These are phyloP conservation scores for Parazoanthus swiftii DNA, from an alignment of 92 coral and sea anemone species.

Conservation along the genomic window DNA sequence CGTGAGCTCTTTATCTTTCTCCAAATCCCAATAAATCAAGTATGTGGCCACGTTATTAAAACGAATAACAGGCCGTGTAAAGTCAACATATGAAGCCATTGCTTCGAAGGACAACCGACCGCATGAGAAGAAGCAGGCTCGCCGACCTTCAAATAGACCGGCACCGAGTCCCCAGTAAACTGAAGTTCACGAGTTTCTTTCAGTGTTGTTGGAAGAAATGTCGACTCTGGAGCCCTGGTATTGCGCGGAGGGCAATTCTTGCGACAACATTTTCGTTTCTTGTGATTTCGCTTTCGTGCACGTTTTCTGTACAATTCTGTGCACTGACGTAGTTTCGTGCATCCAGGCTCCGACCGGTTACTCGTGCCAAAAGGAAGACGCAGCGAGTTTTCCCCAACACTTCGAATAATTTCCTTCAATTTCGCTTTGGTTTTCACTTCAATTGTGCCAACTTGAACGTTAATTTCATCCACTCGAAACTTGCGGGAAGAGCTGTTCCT, in stretches of 20 bases:
- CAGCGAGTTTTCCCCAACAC: slow-evolving; percentile 58
- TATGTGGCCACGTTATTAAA: slow-evolving; percentile 58
- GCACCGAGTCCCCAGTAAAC: neutral
- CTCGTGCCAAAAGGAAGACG: slow-evolving; percentile 61
- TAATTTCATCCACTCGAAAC: slow-evolving; percentile 63
- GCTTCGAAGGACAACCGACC: slow-evolving; percentile 16
- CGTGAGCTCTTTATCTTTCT: slow-evolving; percentile 39
- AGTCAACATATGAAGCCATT: slow-evolving; percentile 64
- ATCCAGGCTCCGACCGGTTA: slow-evolving; percentile 53
- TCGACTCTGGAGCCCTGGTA: slow-evolving; percentile 31
- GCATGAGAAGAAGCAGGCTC: slow-evolving; percentile 23
- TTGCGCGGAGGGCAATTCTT: slow-evolving; percentile 26
- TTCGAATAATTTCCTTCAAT: slow-evolving; percentile 61
- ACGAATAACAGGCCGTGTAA: slow-evolving; percentile 54
- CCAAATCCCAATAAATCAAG: slow-evolving; percentile 51
- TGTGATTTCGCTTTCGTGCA: slow-evolving; percentile 34
- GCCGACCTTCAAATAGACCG: slow-evolving; percentile 1
- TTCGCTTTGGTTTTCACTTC: slow-evolving; percentile 54
- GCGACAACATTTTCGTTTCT: slow-evolving; percentile 34
- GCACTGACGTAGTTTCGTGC: slow-evolving; percentile 49
- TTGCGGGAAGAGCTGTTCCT: slow-evolving; percentile 41
- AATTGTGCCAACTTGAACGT: slow-evolving; percentile 69
- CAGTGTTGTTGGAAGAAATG: slow-evolving; percentile 5
- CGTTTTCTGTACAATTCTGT: slow-evolving; percentile 46
- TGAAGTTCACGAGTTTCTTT: slow-evolving; percentile 4